phyloP scores from a whole-genome alignment of 2,888 invertebrate species.

The Pammene fasciana region DNA sequence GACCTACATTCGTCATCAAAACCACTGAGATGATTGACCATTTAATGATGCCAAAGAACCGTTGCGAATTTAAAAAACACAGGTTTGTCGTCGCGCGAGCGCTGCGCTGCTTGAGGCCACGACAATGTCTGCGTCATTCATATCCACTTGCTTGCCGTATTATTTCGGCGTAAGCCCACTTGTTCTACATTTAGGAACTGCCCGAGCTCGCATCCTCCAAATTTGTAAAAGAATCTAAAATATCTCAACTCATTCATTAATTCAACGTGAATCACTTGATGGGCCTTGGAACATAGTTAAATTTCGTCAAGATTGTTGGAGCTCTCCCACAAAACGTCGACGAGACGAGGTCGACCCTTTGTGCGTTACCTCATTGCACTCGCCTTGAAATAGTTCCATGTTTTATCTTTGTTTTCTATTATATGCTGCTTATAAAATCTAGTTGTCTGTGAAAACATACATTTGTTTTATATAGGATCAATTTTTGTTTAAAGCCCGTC shows the following conservation, averaged over 20 bases:
- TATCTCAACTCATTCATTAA: too few relatives aligned
- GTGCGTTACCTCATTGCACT: constrained; percentile 77
- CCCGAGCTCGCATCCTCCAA: too few relatives aligned
- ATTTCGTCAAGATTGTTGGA: constrained; percentile 50
- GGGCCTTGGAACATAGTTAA: constrained; percentile 42
- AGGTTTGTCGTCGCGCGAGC: constrained; percentile 37
- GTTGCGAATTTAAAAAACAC: constrained; percentile 58
- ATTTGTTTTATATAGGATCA: background rate
- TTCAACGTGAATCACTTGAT: constrained; percentile 5
- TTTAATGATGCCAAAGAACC: constrained; percentile 71
- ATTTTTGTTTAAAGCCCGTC: background rate
- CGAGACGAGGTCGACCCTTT: constrained; percentile 78
- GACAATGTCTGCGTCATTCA: constrained; percentile 3
- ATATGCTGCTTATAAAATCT: constrained; percentile 63
- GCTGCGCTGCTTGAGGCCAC: constrained; percentile 2
- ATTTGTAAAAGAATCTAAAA: background rate
- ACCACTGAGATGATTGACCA: constrained; percentile 73
- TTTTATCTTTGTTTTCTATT: constrained; percentile 73
- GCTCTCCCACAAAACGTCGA: constrained; percentile 67
- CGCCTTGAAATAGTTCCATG: constrained; percentile 81
- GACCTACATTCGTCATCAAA: constrained; percentile 66
- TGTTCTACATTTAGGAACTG: background rate
- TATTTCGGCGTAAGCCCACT: background rate
- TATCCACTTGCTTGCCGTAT: constrained; percentile 7
- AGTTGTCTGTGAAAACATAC: constrained; percentile 15